Evolutionary conservation across 2,797 vertebrate species (phyloP), one percentile per base, ranked within the genome.

Genomic region (Lepus oiostolus): DNA sequence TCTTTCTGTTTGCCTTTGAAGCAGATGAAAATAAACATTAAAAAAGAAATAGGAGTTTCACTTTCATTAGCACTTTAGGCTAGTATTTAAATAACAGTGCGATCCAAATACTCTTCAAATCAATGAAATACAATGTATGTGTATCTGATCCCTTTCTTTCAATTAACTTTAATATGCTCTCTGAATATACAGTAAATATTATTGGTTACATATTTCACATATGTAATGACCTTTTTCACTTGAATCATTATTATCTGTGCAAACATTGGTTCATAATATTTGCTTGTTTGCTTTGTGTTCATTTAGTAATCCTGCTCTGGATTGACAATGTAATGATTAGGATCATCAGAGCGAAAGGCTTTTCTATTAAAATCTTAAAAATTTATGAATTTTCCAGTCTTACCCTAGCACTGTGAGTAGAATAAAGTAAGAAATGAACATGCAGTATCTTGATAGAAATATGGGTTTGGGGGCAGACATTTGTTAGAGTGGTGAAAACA

Each of bases 291-390:
- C 26, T 86, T 52, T 74, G 2, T 88, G 11, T n/a, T 54, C 74
- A 26, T 26, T 76, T 63, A 30, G 47, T 10, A 54, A 5, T 58
- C 28, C 47, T 30, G 12, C 11, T 72, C 19, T 79, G n/a, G 30
- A 91, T 71, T 72, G 19, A 60, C 10, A 68, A 7, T 32, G 10
- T 35, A 42, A 42, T 42, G 42, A 42, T 42, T 42, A 42, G 19
- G 12, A 26, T 88, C 50, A 67, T 5, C 21, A 83, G 1, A 68
- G 42, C 17, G 24, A 38, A 5, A 21, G 2, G 7, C 2, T 16
- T 72, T 72, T 86, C 84, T 62, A 13, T 71, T 65, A 58, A 47
- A 54, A 82, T 82, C n/a, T 35, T 87, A n/a, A n/a, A 95, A 87
- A 79, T 38, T 26, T 86, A 83, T 38, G 35, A 35, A 13, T 52